Conservation (phyloP, 2,113 vertebrate species). For the human region DNA sequence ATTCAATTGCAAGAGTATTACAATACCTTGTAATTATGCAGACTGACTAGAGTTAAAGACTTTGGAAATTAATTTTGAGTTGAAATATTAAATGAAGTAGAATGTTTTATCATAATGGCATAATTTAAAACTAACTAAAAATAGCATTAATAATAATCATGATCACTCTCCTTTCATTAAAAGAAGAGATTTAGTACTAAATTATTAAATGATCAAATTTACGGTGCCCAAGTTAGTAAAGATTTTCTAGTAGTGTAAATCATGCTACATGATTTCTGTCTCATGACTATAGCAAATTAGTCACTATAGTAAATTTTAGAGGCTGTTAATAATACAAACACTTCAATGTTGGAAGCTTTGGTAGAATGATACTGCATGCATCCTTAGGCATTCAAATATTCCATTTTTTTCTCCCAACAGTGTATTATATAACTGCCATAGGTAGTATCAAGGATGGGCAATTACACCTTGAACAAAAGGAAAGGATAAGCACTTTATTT, state of each 20-base stretch:
- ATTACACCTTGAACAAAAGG: slow-evolving; percentile 21
- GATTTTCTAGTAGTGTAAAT: slow-evolving; percentile 79
- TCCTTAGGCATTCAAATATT: slow-evolving; percentile 11
- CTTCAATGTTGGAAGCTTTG: slow-evolving; percentile 21
- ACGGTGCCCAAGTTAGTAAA: slow-evolving; percentile 80
- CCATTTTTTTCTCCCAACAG: background rate
- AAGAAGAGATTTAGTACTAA: slow-evolving; percentile 77
- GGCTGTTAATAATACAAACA: slow-evolving; percentile 76
- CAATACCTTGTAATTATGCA: slow-evolving; percentile 76
- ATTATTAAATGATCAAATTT: slow-evolving; percentile 82
- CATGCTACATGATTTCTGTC: slow-evolving; percentile 74
- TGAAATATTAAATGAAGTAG: slow-evolving; percentile 81
- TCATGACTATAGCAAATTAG: slow-evolving; percentile 73
- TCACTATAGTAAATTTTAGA: slow-evolving; percentile 74
- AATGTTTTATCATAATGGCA: slow-evolving; percentile 81
- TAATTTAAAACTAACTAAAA: slow-evolving; percentile 83
- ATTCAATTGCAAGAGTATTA: slow-evolving; percentile 62
- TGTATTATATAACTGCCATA: background rate
- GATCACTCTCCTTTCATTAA: slow-evolving; percentile 79
- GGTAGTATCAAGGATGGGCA: background rate
- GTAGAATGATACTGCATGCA: background rate
- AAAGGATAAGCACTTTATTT: slow-evolving; percentile 33
- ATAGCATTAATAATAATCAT: slow-evolving; percentile 81
- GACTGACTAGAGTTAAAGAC: slow-evolving; percentile 75
- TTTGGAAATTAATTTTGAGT: slow-evolving; percentile 81